Percentiles rank a stretch among this genome's conserved stretches.
phyloP scores from a whole-genome alignment of 2,888 invertebrate species.

The Luperina testacea region DNA sequence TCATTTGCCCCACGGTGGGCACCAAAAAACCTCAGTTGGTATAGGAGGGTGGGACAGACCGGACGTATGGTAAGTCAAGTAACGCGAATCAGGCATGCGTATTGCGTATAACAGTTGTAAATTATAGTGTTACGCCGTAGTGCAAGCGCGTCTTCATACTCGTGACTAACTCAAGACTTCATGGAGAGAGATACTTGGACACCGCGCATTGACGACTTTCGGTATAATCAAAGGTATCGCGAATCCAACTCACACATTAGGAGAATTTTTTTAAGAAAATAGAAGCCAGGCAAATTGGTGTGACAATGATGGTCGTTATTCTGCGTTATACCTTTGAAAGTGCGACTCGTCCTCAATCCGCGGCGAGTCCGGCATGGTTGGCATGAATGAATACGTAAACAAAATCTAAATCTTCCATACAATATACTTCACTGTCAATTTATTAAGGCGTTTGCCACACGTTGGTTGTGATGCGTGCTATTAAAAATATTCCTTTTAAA shows the following conservation, averaged over 20 bases:
- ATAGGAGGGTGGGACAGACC: slow-evolving; percentile 70
- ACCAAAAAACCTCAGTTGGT: slow-evolving; percentile 66
- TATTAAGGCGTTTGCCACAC: slow-evolving; percentile 86
- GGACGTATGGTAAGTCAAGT: slow-evolving; percentile 73
- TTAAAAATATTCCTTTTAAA: slow-evolving; percentile 71
- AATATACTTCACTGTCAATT: slow-evolving; percentile 86
- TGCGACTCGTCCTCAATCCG: slow-evolving; percentile 39
- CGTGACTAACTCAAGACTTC: slow-evolving; percentile 75
- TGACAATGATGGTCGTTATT: not conserved
- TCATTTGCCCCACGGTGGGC: slow-evolving; percentile 76
- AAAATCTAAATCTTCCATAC: slow-evolving; percentile 81
- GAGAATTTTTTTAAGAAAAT: slow-evolving; percentile 1
- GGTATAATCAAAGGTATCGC: slow-evolving; percentile 17
- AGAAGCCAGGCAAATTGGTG: not conserved
- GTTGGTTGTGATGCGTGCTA: slow-evolving; percentile 90
- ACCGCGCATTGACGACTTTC: slow-evolving; percentile 44
- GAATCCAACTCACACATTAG: not conserved
- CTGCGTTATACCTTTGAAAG: slow-evolving; percentile 11
- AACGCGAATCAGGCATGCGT: slow-evolving; percentile 73
- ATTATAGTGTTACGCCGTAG: slow-evolving; percentile 68
- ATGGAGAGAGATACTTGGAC: slow-evolving; percentile 56
- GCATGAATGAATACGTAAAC: slow-evolving; percentile 86
- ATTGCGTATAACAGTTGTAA: slow-evolving; percentile 71
- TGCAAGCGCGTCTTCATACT: slow-evolving; percentile 64
- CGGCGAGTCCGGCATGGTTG: slow-evolving; percentile 77